Conservation (phyloP, 1,140 invertebrate species). For the Hylyphantes graminicola region DNA sequence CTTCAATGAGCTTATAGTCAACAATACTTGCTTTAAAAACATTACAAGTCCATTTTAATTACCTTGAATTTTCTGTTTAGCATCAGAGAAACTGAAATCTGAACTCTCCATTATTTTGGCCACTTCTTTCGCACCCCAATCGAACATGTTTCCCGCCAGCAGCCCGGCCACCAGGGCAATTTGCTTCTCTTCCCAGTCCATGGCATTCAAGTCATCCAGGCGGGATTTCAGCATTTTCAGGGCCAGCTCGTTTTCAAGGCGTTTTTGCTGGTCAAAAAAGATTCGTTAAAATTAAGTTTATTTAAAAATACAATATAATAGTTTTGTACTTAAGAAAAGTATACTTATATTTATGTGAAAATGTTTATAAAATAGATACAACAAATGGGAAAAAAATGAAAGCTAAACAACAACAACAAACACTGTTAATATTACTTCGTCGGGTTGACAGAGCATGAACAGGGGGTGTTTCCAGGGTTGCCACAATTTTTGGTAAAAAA, state of each 20-base stretch:
- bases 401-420: too few relatives aligned
- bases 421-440: too few relatives aligned
- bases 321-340: background rate
- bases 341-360: background rate
- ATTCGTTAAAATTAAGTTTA: background rate
- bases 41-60: background rate
- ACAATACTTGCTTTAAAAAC: background rate
- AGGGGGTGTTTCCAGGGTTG: too few relatives aligned
- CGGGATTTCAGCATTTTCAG: conserved; percentile 71
- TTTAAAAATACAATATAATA: background rate
- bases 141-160: conserved; percentile 92
- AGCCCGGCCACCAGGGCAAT: conserved; percentile 74
- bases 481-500: too few relatives aligned
- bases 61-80: conserved; percentile 79
- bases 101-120: conserved; percentile 81
- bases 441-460: too few relatives aligned
- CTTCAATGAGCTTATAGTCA: too few relatives aligned
- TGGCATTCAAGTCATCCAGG: conserved; percentile 71
- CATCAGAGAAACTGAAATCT: conserved; percentile 84
- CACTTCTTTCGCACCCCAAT: conserved; percentile 94
- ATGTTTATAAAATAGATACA: background rate
- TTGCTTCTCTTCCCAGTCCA: conserved; percentile 71
- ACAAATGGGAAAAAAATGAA: too few relatives aligned
- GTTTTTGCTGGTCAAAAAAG: conserved; percentile 73
- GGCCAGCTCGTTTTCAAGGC: conserved; percentile 77